Percentiles rank a stretch among this genome's conserved stretches.
phyloP scores from a whole-genome alignment of 2,797 vertebrate genomes.

The Poecile montanus region DNA sequence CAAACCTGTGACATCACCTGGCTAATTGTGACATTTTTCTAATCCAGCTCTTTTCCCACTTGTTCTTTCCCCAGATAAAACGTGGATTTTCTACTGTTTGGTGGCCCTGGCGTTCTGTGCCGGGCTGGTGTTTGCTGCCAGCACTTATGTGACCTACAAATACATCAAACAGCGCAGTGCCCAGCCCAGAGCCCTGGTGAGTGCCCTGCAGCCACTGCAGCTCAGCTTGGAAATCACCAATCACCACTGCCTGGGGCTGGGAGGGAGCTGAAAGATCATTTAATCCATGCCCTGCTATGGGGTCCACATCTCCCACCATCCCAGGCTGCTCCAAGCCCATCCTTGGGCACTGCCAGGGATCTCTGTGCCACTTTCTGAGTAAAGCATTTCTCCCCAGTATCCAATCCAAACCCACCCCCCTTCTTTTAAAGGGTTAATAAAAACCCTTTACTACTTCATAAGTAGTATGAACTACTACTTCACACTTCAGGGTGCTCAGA shows the following conservation, averaged over 20 bases:
- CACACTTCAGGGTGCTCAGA: neutral
- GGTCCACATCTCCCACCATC: neutral
- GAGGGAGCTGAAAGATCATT: too few relatives aligned
- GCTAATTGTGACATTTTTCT: neutral
- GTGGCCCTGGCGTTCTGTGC: constrained; percentile 44
- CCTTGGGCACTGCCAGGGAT: neutral
- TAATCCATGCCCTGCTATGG: neutral
- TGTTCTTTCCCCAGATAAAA: constrained; percentile 47
- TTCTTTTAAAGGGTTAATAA: neutral
- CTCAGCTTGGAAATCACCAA: neutral
- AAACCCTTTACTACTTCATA: too few relatives aligned
- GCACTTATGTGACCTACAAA: constrained; percentile 61
- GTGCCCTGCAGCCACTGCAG: neutral
- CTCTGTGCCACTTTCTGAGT: neutral
- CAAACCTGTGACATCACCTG: neutral
- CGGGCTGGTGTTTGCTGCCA: constrained; percentile 28
- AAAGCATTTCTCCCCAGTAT: neutral
- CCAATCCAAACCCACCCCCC: neutral
- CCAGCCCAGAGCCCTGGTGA: constrained; percentile 75
- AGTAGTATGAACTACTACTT: too few relatives aligned
- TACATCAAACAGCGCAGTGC: constrained; percentile 62
- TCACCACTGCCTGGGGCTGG: neutral
- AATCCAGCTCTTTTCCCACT: neutral
- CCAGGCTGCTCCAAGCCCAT: neutral
- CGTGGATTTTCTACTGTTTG: constrained; percentile 67